Evolutionary conservation across 2,113 vertebrate species (phyloP).

Genomic region (Nothobranchius kuhntae): DNA sequence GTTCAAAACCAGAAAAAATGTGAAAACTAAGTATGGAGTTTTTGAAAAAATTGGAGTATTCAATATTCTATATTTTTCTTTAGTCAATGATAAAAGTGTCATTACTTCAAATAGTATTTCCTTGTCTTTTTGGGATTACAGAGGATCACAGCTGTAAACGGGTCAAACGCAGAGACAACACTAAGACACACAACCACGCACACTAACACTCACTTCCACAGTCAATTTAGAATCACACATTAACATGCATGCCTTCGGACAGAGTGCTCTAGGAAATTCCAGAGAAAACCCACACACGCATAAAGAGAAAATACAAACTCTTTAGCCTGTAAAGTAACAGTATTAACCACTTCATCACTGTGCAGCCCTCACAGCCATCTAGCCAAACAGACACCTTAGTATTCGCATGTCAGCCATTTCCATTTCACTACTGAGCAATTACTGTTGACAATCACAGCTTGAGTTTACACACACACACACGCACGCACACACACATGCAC

Average conservation of each 20-base stretch:
- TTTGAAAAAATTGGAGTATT: no score
- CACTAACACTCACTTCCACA: neutral
- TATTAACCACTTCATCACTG: neutral
- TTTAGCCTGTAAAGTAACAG: neutral
- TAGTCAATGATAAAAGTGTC: no score
- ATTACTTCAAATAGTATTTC: no score
- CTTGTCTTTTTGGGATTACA: no score
- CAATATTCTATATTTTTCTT: no score
- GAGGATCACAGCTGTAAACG: no score
- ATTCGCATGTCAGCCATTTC: constrained; percentile 25
- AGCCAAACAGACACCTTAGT: neutral
- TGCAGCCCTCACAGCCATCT: neutral
- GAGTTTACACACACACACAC: neutral
- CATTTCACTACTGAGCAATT: constrained; percentile 25
- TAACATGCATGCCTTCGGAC: neutral
- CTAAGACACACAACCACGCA: neutral
- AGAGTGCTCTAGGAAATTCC: neutral
- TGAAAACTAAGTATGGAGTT: no score
- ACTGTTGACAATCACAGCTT: constrained; percentile 25
- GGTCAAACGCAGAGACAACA: neutral
- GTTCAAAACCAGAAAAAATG: no score
- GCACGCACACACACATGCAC: no score
- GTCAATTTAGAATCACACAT: neutral
- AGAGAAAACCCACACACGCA: neutral
- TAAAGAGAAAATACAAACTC: neutral